Percentiles rank a stretch among this genome's conserved stretches.
These are phyloP conservation scores for Hylomyscus alleni DNA, from an alignment of 2,797 vertebrate genomes.

Conservation along the genomic window DNA sequence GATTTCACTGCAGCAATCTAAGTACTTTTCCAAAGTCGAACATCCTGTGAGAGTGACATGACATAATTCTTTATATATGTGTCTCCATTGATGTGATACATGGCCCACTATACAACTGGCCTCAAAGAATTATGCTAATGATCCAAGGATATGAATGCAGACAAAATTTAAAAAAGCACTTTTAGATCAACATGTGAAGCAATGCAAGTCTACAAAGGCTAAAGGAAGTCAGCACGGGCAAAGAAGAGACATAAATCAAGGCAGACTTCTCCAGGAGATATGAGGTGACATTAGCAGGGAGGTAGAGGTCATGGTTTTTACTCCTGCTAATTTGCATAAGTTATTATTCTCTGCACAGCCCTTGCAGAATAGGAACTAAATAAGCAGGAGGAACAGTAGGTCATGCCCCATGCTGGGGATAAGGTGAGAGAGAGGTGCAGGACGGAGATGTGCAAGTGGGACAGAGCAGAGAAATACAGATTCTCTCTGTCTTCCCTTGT, in stretches of 20 bases:
- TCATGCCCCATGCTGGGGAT: background rate
- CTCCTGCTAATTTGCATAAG: constrained; percentile 32
- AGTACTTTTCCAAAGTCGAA: background rate
- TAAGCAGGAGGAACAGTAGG: background rate
- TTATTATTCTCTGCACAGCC: constrained; percentile 13
- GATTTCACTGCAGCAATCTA: background rate
- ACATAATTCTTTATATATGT: background rate
- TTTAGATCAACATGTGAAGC: constrained; percentile 18
- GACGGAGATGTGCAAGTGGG: background rate
- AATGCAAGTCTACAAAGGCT: constrained; percentile 47
- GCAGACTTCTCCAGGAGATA: background rate
- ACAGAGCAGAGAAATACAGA: background rate
- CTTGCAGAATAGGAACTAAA: background rate
- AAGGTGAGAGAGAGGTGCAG: background rate
- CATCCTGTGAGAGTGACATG: background rate
- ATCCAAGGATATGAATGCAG: background rate
- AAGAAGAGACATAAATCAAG: constrained; percentile 36
- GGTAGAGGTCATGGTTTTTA: background rate
- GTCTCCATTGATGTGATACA: background rate
- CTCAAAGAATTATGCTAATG: background rate
- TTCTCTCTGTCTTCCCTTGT: background rate
- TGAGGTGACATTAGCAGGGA: background rate
- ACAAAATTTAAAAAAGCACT: background rate
- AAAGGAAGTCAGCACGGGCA: constrained; percentile 38
- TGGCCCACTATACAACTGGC: background rate